Base-by-base conservation (phyloP, 2,888 invertebrate genomes). In the Ophion ellenae region DNA sequence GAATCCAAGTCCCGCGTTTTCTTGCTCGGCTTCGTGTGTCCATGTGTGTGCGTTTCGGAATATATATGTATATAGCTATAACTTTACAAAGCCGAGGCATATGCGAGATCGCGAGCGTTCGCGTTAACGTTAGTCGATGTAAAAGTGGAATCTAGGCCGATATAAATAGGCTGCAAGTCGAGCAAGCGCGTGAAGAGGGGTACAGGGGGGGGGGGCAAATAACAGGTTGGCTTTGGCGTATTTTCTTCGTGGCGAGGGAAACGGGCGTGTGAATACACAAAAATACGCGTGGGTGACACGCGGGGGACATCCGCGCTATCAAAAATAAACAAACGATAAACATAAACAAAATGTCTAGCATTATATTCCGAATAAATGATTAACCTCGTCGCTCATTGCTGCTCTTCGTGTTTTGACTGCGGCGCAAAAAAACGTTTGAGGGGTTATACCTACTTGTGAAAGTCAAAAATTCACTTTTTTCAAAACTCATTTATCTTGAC, bases 71-170 rank as follows among this genome's bases (percentile, higher is more conserved):
- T 24, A 47, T 59, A 64, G 45, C 47, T n/a, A 64, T 59, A 67
- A 77, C 40, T 80, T 79, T 88, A 88, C 74, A 84, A 79, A 74
- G 73, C 17, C 69, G 67, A 81, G 70, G 78, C 81, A 75, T 74
- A 59, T 77, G 53, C 82, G 89, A 78, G 86, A 69, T 83, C 83
- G 79, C 86, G 79, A 78, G 86, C 74, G 81, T 85, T 83, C 81
- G 75, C 82, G 78, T 81, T 85, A 79, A 81, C 85, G 82, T 83
- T 86, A 79, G 84, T 86, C 90, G 91, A 91, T 92, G 92, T 92
- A 92, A 93, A 93, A 92, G 92, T 91, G 93, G 93, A 93, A 94
- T 93, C 92, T 93, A 93, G 93, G 94, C 92, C 94, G 92, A 93
- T 93, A 93, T 93, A 94, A 93, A 93, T 94, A 94, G 93, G 93